phyloP scores from a whole-genome alignment of 2,113 vertebrate genomes.

The Hippoglossus stenolepis region DNA sequence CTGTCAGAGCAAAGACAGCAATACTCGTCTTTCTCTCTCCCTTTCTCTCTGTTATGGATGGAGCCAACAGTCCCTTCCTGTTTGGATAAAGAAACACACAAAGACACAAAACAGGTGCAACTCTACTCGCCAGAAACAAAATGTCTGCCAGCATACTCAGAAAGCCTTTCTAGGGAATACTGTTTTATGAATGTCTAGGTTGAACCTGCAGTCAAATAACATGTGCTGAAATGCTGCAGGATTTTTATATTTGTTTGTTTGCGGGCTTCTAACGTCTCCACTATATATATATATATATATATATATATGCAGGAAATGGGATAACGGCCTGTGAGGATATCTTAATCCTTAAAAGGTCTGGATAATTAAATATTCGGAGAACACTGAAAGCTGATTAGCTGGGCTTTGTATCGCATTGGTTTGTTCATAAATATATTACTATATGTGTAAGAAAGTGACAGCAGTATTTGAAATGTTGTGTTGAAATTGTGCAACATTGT shows the following conservation, averaged over 20 bases:
- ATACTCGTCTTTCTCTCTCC: background rate
- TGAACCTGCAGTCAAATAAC: slow-evolving; percentile 17
- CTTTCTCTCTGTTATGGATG: slow-evolving; percentile 23
- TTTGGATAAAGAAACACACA: slow-evolving; percentile 12
- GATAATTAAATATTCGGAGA: too few species aligned
- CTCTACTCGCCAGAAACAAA: slow-evolving; percentile 43
- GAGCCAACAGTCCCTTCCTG: slow-evolving; percentile 21
- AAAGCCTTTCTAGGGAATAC: slow-evolving; percentile 29
- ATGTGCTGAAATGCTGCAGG: background rate
- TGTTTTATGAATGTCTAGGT: slow-evolving; percentile 41
- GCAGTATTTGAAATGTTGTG: background rate
- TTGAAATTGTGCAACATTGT: background rate
- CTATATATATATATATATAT: too few species aligned
- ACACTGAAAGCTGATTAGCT: too few species aligned
- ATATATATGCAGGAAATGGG: too few species aligned
- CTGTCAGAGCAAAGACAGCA: slow-evolving; percentile 31
- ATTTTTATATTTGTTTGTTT: too few species aligned
- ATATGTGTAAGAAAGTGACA: background rate
- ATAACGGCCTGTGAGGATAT: too few species aligned
- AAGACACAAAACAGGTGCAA: slow-evolving; percentile 52
- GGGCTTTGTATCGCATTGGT: background rate
- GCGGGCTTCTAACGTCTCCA: too few species aligned
- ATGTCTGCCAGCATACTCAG: slow-evolving; percentile 39
- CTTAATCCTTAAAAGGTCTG: too few species aligned
- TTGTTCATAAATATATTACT: background rate